These are phyloP conservation scores for Apaloderma vittatum DNA, from an alignment of 2,113 vertebrate genomes.

Conservation along the genomic window DNA sequence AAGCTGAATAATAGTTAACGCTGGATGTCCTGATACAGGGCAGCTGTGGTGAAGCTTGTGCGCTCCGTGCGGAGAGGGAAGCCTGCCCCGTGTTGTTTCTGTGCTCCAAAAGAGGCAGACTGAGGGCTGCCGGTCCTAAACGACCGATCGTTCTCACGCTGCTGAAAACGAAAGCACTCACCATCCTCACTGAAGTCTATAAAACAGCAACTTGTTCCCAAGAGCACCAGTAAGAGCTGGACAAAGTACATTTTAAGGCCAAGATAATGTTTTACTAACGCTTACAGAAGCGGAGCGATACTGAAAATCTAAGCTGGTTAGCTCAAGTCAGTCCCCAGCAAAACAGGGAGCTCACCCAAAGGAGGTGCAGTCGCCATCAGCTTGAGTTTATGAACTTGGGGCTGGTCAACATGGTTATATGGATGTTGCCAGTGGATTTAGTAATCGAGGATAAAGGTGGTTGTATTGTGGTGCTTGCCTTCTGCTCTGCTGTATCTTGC, in stretches of 20 bases:
- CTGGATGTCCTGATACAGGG: neutral
- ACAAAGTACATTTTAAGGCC: neutral
- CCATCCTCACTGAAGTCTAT: neutral
- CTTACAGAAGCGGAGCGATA: neutral
- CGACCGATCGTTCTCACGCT: neutral
- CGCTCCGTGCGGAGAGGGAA: neutral
- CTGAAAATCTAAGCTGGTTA: neutral
- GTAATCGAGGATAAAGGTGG: neutral
- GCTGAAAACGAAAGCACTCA: neutral
- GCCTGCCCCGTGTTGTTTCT: fast-evolving
- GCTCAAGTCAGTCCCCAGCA: neutral
- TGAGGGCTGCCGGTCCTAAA: neutral
- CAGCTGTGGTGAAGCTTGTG: neutral
- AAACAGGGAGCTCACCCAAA: neutral
- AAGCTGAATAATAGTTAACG: neutral
- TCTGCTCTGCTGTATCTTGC: neutral
- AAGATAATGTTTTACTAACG: neutral
- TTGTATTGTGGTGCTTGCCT: fast-evolving
- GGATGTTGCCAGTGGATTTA: neutral
- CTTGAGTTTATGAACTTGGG: neutral
- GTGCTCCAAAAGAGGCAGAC: neutral
- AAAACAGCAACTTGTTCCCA: neutral
- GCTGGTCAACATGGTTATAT: fast-evolving
- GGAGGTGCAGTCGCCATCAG: neutral
- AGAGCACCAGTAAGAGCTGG: neutral